Conservation (phyloP, 2,113 vertebrate species). For the Haemorhous mexicanus region DNA sequence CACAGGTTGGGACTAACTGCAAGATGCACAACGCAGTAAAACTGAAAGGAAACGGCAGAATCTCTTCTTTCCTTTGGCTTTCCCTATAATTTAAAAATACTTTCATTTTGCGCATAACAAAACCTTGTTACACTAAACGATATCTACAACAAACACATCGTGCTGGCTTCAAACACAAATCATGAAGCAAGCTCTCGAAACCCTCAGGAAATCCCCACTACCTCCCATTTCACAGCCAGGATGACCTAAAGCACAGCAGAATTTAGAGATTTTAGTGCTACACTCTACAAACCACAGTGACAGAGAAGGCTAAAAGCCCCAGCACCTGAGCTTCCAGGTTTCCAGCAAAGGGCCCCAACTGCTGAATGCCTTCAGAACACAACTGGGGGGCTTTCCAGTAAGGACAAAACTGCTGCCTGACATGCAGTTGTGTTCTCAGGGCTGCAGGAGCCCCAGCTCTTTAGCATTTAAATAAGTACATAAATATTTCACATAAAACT, state of each 20-base stretch:
- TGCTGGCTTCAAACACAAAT: not conserved
- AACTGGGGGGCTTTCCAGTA: not conserved
- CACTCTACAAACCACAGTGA: not conserved
- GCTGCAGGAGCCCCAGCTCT: not conserved
- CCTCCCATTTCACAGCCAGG: not conserved
- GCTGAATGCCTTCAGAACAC: not conserved
- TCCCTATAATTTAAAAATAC: not conserved
- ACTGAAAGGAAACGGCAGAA: not conserved
- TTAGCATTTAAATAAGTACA: constrained; percentile 63
- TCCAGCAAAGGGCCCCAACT: not conserved
- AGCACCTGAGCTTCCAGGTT: not conserved
- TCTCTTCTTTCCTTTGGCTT: not conserved
- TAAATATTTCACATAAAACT: constrained; percentile 69
- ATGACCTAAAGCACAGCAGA: not conserved
- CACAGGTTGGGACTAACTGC: not conserved
- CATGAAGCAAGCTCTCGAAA: not conserved
- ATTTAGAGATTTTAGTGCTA: not conserved
- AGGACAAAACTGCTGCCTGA: not conserved
- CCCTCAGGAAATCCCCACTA: not conserved
- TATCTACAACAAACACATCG: not conserved
- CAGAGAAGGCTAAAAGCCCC: not conserved
- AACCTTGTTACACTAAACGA: not conserved
- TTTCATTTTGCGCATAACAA: not conserved
- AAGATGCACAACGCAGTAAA: constrained; percentile 6
- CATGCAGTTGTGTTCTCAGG: not conserved